Percentiles rank a stretch among this genome's conserved stretches.
phyloP scores from a whole-genome alignment of 2,888 invertebrate species.

The Eilema depressum region DNA sequence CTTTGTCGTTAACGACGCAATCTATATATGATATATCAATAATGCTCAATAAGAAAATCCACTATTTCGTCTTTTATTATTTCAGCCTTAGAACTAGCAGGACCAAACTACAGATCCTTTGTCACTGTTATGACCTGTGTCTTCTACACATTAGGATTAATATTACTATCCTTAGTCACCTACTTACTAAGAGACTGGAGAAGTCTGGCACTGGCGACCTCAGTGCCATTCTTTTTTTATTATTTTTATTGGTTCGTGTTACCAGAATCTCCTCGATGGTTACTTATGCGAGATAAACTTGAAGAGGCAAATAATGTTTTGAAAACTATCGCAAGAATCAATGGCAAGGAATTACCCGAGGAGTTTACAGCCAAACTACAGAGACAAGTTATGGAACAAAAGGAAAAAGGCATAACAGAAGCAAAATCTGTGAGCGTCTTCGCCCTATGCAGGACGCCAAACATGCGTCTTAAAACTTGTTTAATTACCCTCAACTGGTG shows the following conservation, averaged over 20 bases:
- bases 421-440: slow-evolving; percentile 84
- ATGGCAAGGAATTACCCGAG: slow-evolving; percentile 91
- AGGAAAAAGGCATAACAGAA: slow-evolving; percentile 82
- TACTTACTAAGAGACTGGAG: slow-evolving; percentile 95
- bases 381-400: slow-evolving; percentile 90
- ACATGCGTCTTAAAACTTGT: slow-evolving; percentile 95
- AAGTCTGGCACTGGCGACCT: slow-evolving; percentile 92
- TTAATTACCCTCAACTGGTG: slow-evolving; percentile 96
- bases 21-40: no score
- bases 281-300: slow-evolving; percentile 93
- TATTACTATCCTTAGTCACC: slow-evolving; percentile 94
- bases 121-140: slow-evolving; percentile 97
- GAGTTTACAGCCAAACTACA: slow-evolving; percentile 91
- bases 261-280: slow-evolving; percentile 97
- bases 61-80: slow-evolving; percentile 40
- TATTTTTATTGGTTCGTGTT: slow-evolving; percentile 95
- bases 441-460: slow-evolving; percentile 92
- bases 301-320: slow-evolving; percentile 94
- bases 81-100: slow-evolving; percentile 95
- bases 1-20: no score
- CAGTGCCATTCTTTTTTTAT: slow-evolving; percentile 94
- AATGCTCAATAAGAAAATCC: background rate
- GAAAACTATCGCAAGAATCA: slow-evolving; percentile 92
- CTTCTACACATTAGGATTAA: slow-evolving; percentile 95
- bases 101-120: slow-evolving; percentile 96